phyloP scores from a whole-genome alignment of 2,888 invertebrate genomes.

The Tyria jacobaeae region DNA sequence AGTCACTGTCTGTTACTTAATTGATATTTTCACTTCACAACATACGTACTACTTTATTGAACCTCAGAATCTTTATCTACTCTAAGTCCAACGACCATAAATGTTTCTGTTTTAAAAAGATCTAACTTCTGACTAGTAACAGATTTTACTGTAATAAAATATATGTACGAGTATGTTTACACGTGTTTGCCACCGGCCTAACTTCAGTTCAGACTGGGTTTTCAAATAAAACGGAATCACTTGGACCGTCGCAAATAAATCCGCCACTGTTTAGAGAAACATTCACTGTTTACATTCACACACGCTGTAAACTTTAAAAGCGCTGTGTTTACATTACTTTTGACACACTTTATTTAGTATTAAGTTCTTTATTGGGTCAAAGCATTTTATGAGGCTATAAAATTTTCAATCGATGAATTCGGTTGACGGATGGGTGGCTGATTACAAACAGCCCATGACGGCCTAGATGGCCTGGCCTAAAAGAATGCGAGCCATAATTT shows the following conservation, averaged over 20 bases:
- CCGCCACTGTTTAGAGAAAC: conserved; percentile 70
- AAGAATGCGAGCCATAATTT: conserved; percentile 26
- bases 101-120: neutral
- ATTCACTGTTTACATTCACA: conserved; percentile 74
- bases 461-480: too few species aligned
- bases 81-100: neutral
- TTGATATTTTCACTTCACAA: too few species aligned
- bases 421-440: conserved; percentile 31
- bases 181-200: neutral
- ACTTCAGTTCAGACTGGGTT: conserved; percentile 25
- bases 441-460: conserved; percentile 39
- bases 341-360: conserved; percentile 46
- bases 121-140: neutral
- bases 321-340: conserved; percentile 44
- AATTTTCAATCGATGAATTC: conserved; percentile 29
- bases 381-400: conserved; percentile 38
- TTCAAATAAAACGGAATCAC: conserved; percentile 26
- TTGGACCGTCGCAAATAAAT: conserved; percentile 58
- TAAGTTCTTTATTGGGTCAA: conserved; percentile 44
- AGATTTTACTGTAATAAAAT: neutral
- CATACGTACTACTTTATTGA: too few species aligned
- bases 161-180: neutral
- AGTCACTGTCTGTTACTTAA: too few species aligned
- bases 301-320: conserved; percentile 52
- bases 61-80: too few species aligned